Percentiles rank a stretch among this genome's conserved stretches.
Conservation (phyloP, 2,888 invertebrate species). For the Patella ulyssiponensis region DNA sequence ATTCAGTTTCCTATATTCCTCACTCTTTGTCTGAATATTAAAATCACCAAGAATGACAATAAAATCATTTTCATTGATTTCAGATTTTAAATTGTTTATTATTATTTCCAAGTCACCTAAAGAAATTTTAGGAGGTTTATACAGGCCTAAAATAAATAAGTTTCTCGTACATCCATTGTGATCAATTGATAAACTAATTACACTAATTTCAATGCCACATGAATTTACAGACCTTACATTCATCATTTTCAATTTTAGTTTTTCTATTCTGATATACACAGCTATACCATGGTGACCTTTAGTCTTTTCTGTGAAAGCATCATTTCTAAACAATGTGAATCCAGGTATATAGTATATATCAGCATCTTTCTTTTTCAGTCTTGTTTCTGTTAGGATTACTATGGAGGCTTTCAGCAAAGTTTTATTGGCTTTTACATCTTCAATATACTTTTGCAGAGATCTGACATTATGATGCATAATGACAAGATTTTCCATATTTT, state of each 20-base stretch:
- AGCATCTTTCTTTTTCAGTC: background rate
- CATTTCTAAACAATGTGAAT: background rate
- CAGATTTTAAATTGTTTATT: background rate
- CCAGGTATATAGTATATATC: background rate
- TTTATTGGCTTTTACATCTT: background rate
- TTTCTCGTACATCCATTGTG: background rate
- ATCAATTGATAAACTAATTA: background rate
- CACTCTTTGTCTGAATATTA: background rate
- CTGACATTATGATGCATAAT: background rate
- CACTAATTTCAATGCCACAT: background rate
- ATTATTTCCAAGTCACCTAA: background rate
- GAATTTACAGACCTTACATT: background rate
- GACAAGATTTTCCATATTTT: background rate
- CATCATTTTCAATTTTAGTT: background rate
- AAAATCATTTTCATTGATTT: background rate
- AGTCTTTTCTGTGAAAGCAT: background rate
- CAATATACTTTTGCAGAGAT: background rate
- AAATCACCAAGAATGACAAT: background rate
- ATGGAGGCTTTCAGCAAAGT: background rate
- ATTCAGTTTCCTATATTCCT: constrained; percentile 2
- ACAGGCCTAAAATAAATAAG: background rate
- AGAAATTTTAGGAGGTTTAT: background rate
- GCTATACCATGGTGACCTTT: background rate
- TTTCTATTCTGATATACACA: background rate
- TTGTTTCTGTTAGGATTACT: background rate